A percentile compares a stretch with the other conserved stretches of the same genome.
Conservation (phyloP, 1,140 invertebrate species). For the Euborellia annulipes region DNA sequence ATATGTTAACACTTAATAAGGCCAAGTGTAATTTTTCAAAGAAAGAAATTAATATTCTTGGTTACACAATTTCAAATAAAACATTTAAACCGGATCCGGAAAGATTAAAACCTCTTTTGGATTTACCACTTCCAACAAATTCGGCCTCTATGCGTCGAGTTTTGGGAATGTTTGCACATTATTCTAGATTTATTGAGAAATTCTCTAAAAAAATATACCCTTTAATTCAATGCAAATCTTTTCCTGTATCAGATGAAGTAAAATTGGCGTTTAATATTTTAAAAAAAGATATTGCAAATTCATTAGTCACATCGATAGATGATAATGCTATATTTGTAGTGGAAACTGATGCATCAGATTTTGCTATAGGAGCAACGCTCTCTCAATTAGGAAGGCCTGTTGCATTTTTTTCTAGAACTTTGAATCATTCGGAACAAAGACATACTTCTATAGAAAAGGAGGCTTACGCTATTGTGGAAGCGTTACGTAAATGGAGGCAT, state of each 20-base stretch:
- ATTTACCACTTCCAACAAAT: background rate
- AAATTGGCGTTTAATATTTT: background rate
- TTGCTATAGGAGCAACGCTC: background rate
- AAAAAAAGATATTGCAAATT: background rate
- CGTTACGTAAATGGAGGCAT: background rate
- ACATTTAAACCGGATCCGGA: background rate
- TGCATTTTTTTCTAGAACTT: background rate
- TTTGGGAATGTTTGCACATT: background rate
- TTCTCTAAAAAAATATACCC: slow-evolving; percentile 2
- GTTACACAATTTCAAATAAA: background rate
- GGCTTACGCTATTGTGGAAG: background rate
- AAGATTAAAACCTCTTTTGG: background rate
- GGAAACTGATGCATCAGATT: background rate
- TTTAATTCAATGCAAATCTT: background rate
- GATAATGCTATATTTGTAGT: background rate
- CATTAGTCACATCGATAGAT: background rate
- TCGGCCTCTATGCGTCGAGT: background rate
- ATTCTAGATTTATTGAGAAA: background rate
- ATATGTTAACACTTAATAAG: background rate
- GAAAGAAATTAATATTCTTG: background rate
- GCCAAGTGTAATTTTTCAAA: background rate
- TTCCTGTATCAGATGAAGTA: background rate
- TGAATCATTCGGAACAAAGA: background rate
- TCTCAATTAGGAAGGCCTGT: background rate
- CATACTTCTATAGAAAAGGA: background rate